These are phyloP conservation scores for Eulemur coronatus DNA, from an alignment of 2,797 vertebrate genomes.

Conservation along the genomic window DNA sequence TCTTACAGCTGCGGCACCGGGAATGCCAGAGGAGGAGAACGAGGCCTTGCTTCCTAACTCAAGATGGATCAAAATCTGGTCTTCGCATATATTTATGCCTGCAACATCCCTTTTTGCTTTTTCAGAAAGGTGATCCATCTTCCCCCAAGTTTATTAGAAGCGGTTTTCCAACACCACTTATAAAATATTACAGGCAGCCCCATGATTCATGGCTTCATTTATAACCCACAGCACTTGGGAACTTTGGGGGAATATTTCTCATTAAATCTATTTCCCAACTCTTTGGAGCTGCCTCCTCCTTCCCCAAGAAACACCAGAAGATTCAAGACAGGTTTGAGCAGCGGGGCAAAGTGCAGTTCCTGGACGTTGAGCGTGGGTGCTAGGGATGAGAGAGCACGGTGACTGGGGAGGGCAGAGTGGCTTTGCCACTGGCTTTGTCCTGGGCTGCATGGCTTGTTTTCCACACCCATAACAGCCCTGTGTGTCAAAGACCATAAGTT, in stretches of 20 bases:
- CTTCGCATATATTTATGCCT: conserved; percentile 78
- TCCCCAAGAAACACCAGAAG: not conserved
- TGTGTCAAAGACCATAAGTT: not conserved
- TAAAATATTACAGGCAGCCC: conserved; percentile 56
- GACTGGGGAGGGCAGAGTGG: not conserved
- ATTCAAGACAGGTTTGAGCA: conserved; percentile 7
- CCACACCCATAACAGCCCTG: not conserved
- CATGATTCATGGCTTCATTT: conserved; percentile 73
- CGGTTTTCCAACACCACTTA: conserved; percentile 70
- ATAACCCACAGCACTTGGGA: conserved; percentile 72
- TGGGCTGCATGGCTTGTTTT: fast-evolving
- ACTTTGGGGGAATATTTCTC: conserved; percentile 75
- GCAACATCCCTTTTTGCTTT: conserved; percentile 72
- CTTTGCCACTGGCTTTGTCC: not conserved
- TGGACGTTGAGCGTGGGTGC: not conserved
- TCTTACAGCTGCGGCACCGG: conserved; percentile 78
- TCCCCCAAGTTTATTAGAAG: conserved; percentile 74
- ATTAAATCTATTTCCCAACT: conserved; percentile 75
- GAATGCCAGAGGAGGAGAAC: conserved; percentile 23
- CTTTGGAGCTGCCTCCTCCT: conserved; percentile 24
- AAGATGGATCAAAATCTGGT: conserved; percentile 70
- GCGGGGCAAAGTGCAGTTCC: not conserved
- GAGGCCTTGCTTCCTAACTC: conserved; percentile 70
- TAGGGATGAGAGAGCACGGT: fast-evolving
- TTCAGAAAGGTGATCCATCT: conserved; percentile 80